Conservation (phyloP, 2,113 vertebrate species). For the Actenoides lindsayi region DNA sequence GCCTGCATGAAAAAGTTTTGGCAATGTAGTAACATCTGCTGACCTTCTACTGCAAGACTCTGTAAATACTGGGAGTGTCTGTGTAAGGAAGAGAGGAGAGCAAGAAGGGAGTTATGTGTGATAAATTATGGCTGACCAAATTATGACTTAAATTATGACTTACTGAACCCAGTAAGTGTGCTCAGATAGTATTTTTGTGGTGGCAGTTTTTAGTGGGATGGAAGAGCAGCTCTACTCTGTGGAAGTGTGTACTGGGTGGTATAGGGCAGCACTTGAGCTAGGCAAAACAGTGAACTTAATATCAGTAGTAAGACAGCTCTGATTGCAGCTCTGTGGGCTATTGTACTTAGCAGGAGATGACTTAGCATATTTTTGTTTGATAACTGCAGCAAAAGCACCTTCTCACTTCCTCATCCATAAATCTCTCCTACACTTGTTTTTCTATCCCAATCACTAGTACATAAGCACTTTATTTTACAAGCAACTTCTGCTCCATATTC, state of each 20-base stretch:
- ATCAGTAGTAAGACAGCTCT: not conserved
- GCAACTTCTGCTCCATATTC: not conserved
- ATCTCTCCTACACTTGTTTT: not conserved
- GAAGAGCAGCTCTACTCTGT: not conserved
- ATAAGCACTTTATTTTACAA: not conserved
- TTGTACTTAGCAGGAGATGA: not conserved
- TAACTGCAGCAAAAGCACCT: not conserved
- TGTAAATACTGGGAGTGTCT: not conserved
- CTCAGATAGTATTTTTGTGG: not conserved
- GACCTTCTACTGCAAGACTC: not conserved
- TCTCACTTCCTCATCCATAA: not conserved
- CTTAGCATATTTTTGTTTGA: not conserved
- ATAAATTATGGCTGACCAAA: too few relatives aligned
- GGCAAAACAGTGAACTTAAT: not conserved
- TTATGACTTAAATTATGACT: not conserved
- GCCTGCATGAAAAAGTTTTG: not conserved
- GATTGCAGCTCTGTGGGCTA: not conserved
- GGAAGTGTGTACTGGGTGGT: not conserved
- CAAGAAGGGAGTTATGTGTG: not conserved
- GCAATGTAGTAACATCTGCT: not conserved
- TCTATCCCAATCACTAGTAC: not conserved
- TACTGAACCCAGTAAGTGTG: not conserved
- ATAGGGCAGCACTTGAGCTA: not conserved
- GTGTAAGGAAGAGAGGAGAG: not conserved
- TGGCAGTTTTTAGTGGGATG: not conserved